Conservation (phyloP, 1,140 invertebrate genomes). For the Ips nitidus region DNA sequence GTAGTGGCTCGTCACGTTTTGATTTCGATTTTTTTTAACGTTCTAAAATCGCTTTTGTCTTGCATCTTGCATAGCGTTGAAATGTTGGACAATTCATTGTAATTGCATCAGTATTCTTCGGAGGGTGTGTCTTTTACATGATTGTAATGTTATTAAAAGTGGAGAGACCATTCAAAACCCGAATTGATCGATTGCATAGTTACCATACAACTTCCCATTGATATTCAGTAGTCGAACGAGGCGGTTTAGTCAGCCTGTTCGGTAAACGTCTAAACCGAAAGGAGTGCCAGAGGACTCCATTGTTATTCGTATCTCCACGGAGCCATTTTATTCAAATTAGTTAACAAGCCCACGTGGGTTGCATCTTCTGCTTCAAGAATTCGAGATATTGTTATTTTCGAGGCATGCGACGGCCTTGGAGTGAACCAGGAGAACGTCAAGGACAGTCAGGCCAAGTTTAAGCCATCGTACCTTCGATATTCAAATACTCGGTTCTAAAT, state of each 20-base stretch:
- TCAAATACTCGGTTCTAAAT: too few species aligned
- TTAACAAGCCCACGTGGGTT: conserved; percentile 13
- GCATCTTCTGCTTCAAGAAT: conserved; percentile 9
- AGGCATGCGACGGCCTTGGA: conserved; percentile 1
- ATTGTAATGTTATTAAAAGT: too few species aligned
- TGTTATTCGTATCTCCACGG: conserved; percentile 10
- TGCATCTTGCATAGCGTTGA: too few species aligned
- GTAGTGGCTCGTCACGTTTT: too few species aligned
- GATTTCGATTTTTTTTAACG: too few species aligned
- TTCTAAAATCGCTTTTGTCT: too few species aligned
- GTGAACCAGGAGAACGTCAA: neutral
- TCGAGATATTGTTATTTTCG: conserved; percentile 9
- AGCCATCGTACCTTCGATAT: too few species aligned
- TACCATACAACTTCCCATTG: neutral
- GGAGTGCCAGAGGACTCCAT: conserved; percentile 7
- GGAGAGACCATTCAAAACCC: too few species aligned
- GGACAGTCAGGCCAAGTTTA: neutral
- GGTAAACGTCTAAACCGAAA: neutral
- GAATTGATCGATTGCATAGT: neutral
- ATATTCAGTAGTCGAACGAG: neutral
- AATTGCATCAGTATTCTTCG: too few species aligned
- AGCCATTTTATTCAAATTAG: conserved; percentile 12
- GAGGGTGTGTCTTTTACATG: too few species aligned
- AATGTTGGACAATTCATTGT: too few species aligned
- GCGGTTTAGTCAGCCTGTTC: neutral